Evolutionary conservation across 2,797 vertebrate genomes (phyloP).

Genomic region (Caiman crocodilus): DNA sequence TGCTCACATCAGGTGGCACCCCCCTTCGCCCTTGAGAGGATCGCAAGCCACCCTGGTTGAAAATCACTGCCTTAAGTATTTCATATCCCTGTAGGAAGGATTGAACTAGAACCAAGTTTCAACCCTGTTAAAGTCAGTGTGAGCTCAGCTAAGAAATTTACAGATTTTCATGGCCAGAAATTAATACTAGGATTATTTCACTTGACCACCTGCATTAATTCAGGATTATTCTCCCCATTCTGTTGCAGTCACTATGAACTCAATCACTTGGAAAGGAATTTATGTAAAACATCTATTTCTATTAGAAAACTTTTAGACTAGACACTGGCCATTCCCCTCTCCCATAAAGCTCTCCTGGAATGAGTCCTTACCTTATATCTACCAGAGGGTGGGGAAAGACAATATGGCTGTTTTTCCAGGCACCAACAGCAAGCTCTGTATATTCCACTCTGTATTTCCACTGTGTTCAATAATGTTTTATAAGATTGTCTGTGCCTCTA

Average conservation of each 20-base stretch:
- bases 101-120: neutral
- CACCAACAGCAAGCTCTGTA: neutral
- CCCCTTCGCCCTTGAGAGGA: too few relatives aligned
- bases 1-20: too few relatives aligned
- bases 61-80: too few relatives aligned
- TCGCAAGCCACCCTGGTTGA: too few relatives aligned
- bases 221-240: neutral
- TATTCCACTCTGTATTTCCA: neutral
- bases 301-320: neutral
- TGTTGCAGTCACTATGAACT: too few relatives aligned
- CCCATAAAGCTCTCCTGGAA: neutral
- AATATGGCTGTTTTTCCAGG: fast-evolving
- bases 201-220: neutral
- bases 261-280: too few relatives aligned
- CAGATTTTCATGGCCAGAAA: neutral
- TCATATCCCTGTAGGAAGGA: neutral
- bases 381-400: neutral
- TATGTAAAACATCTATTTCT: neutral
- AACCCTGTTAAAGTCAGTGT: neutral
- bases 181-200: neutral
- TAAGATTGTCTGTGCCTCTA: slow-evolving; percentile 4
- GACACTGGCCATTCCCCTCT: neutral
- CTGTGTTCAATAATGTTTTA: neutral
- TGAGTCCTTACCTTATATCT: too few relatives aligned
- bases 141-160: neutral